Evolutionary conservation across 2,113 vertebrate species (phyloP).

Genomic region (Cygnus atratus): DNA sequence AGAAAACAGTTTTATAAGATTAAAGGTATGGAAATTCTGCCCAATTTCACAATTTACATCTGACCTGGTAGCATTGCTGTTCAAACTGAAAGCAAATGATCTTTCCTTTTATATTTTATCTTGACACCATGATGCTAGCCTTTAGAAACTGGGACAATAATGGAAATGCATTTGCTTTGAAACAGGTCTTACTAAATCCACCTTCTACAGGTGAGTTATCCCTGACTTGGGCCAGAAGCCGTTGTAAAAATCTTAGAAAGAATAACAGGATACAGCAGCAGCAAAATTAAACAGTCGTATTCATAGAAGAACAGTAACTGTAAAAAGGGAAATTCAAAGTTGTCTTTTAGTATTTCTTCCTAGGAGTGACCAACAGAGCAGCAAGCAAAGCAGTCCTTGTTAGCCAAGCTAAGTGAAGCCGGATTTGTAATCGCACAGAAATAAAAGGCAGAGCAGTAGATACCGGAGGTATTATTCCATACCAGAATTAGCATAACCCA

Average conservation of each 20-base stretch:
- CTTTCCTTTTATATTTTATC: not conserved
- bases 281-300: not conserved
- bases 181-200: not conserved
- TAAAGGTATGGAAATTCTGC: not conserved
- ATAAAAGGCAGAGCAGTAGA: slow-evolving; percentile 61
- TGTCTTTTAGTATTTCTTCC: not conserved
- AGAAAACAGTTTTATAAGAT: not conserved
- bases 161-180: not conserved
- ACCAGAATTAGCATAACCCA: slow-evolving; percentile 79
- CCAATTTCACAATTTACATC: not conserved
- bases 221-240: not conserved
- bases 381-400: slow-evolving; percentile 15
- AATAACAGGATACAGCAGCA: not conserved
- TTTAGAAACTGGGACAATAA: not conserved
- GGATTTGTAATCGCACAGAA: slow-evolving; percentile 54
- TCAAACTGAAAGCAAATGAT: not conserved
- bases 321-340: not conserved
- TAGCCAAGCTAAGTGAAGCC: slow-evolving; percentile 36
- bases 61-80: not conserved
- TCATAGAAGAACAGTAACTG: not conserved
- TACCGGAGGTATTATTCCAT: slow-evolving; percentile 68
- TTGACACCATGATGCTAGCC: rapidly evolving
- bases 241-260: not conserved
- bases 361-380: not conserved
- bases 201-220: not conserved